Conservation (phyloP, 2,888 invertebrate species). For the Epirrhoe tristata region DNA sequence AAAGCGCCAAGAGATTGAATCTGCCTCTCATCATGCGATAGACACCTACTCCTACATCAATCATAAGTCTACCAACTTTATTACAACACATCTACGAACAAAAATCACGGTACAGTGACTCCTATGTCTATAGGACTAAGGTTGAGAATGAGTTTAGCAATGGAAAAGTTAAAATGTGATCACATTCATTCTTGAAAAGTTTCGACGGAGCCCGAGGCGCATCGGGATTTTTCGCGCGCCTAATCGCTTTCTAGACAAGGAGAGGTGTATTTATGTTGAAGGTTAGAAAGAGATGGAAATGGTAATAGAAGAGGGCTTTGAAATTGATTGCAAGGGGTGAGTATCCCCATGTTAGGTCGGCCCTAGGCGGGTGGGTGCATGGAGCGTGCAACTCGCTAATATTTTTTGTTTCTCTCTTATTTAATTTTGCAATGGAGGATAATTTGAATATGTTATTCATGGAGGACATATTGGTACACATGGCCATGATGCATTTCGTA, state of each 20-base stretch:
- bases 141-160: slow-evolving; percentile 8
- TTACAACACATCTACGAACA: not conserved
- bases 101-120: not conserved
- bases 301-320: slow-evolving; percentile 73
- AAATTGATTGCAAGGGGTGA: slow-evolving; percentile 79
- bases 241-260: slow-evolving; percentile 67
- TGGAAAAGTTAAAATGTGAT: slow-evolving; percentile 42
- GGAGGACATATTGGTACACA: slow-evolving; percentile 66
- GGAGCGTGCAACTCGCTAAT: slow-evolving; percentile 62
- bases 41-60: slow-evolving; percentile 68
- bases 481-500: slow-evolving; percentile 2
- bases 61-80: slow-evolving; percentile 55
- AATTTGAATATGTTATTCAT: slow-evolving; percentile 80
- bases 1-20: slow-evolving; percentile 72
- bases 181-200: slow-evolving; percentile 70
- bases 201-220: slow-evolving; percentile 63
- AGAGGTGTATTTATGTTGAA: slow-evolving; percentile 38
- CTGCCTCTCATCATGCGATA: slow-evolving; percentile 69
- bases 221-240: slow-evolving; percentile 61
- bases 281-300: slow-evolving; percentile 57
- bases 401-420: slow-evolving; percentile 81
- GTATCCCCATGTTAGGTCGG: slow-evolving; percentile 71
- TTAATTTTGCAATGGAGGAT: slow-evolving; percentile 82
- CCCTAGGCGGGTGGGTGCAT: slow-evolving; percentile 74
- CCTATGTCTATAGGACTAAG: slow-evolving; percentile 11